A percentile compares a stretch with the other conserved stretches of the same genome.
Conservation (phyloP, 2,797 vertebrate genomes). For the Gila robusta region DNA sequence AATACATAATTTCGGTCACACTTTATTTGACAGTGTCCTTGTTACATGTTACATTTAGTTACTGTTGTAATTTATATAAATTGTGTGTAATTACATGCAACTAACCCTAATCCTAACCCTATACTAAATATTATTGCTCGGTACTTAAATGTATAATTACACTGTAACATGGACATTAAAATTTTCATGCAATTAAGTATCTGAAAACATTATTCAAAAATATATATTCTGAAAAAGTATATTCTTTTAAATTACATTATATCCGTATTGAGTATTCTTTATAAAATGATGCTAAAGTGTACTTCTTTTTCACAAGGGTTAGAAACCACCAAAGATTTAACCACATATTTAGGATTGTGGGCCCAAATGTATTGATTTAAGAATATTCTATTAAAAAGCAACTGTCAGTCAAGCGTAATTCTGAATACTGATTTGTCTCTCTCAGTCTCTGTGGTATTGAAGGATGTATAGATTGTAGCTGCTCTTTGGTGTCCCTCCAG, state of each 20-base stretch:
- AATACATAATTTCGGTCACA: neutral
- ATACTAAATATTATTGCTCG: neutral
- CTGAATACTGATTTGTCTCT: neutral
- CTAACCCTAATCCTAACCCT: neutral
- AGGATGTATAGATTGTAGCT: neutral
- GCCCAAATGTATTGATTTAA: neutral
- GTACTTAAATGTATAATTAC: too few relatives aligned
- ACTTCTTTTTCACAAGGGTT: neutral
- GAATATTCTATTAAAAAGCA: neutral
- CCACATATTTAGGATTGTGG: neutral
- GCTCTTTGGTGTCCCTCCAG: neutral
- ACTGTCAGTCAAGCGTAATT: neutral
- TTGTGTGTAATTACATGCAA: neutral
- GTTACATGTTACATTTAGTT: neutral
- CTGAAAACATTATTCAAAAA: neutral
- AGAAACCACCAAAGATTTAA: neutral
- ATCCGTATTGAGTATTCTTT: neutral
- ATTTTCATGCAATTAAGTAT: neutral
- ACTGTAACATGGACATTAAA: neutral
- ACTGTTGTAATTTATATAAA: neutral
- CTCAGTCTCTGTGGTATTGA: neutral
- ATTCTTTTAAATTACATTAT: neutral
- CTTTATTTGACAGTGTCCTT: neutral
- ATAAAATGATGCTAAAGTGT: neutral
- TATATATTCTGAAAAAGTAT: neutral